Conservation (phyloP, 30 jellyfish, hydroid and myxozoan genomes). For the Haliclystus octoradiatus region DNA sequence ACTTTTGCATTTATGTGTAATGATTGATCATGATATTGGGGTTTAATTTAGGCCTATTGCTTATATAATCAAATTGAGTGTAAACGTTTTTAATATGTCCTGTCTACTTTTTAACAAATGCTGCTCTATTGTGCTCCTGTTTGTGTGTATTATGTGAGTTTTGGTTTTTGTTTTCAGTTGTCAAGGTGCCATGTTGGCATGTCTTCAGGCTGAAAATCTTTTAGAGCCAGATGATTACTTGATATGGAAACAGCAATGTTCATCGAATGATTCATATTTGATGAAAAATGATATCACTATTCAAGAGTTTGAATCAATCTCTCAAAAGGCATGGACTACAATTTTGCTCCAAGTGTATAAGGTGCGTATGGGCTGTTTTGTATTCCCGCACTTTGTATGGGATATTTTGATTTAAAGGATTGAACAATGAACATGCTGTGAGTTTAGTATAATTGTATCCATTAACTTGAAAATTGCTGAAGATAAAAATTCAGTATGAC, state of each 20-base stretch:
- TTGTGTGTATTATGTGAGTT: not conserved
- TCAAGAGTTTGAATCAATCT: conserved; percentile 36
- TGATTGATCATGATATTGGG: too few species aligned
- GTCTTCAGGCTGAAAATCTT: conserved; percentile 54
- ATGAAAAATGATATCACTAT: too few species aligned
- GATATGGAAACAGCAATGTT: too few species aligned
- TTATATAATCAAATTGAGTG: too few species aligned
- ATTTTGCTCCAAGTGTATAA: conserved; percentile 64
- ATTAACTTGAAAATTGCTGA: not conserved
- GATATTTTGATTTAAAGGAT: too few species aligned
- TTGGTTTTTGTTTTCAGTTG: conserved; percentile 19
- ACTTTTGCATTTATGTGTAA: too few species aligned
- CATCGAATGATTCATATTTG: too few species aligned
- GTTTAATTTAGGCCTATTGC: too few species aligned
- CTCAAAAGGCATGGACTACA: conserved; percentile 72
- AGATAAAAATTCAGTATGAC: too few species aligned
- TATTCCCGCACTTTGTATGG: too few species aligned
- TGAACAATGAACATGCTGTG: too few species aligned
- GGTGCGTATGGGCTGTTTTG: conserved; percentile 24
- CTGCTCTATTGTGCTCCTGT: not conserved
- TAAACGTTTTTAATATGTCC: too few species aligned
- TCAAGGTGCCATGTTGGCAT: conserved; percentile 85
- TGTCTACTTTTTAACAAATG: not conserved
- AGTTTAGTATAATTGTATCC: not conserved
- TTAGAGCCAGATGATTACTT: conserved; percentile 53